These are phyloP conservation scores for Akabosia matsudoensis DNA, from an alignment of 1,140 invertebrate species.

Conservation along the genomic window DNA sequence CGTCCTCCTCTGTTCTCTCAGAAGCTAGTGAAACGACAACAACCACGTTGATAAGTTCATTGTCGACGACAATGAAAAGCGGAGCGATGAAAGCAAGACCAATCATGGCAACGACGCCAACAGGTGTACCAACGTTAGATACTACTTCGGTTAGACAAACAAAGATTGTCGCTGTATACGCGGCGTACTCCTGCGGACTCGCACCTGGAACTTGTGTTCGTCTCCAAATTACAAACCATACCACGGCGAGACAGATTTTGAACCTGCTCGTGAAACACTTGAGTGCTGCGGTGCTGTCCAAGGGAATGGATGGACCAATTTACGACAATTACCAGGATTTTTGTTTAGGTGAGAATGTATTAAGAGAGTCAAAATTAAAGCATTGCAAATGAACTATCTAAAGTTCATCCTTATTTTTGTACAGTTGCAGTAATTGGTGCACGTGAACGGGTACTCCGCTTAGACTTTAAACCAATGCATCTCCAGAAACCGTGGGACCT, in stretches of 20 bases:
- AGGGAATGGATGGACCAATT: conserved; percentile 16
- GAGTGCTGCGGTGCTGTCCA: background rate
- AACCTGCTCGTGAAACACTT: conserved; percentile 9
- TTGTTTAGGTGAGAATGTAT: conserved; percentile 15
- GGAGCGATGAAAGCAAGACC: background rate
- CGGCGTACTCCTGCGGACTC: conserved; percentile 90
- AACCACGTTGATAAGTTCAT: background rate
- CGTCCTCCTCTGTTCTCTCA: background rate
- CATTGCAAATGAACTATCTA: background rate
- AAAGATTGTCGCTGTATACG: conserved; percentile 69
- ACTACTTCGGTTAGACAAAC: background rate
- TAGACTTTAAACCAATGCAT: conserved; percentile 8
- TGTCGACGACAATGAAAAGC: background rate
- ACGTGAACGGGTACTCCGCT: conserved; percentile 11
- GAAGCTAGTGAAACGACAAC: background rate
- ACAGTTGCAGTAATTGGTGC: conserved; percentile 22
- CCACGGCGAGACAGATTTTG: conserved; percentile 5
- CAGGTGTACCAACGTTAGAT: background rate
- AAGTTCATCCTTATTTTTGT: background rate
- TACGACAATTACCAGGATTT: conserved; percentile 20
- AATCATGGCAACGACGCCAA: background rate
- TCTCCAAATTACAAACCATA: conserved; percentile 68
- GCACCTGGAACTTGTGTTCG: conserved; percentile 87
- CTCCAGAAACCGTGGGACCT: conserved; percentile 23
- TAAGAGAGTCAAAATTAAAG: too few relatives aligned